Percentiles rank a stretch among this genome's conserved stretches.
These are phyloP conservation scores for Acipenser oxyrinchus DNA, from an alignment of 2,797 vertebrate species.

Conservation along the genomic window DNA sequence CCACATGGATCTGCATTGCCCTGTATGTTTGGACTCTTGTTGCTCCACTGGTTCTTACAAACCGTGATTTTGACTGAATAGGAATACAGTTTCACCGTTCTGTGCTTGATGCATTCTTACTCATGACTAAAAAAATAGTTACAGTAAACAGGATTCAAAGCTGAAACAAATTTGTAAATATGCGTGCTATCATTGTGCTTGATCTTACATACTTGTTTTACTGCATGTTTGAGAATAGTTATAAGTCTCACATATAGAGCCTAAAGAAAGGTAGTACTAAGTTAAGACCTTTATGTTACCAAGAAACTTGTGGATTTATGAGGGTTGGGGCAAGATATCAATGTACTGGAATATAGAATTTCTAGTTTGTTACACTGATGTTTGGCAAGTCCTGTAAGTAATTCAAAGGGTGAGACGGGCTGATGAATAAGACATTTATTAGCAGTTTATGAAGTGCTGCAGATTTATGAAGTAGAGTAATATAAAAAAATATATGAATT, in stretches of 20 bases:
- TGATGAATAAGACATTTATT: no score
- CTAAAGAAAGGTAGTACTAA: no score
- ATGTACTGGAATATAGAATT: no score
- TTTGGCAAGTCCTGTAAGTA: no score
- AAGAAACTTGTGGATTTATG: no score
- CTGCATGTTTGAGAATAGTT: slow-evolving; percentile 12
- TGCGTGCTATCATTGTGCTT: slow-evolving; percentile 1
- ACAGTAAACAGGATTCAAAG: slow-evolving; percentile 17
- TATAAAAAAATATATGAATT: no score
- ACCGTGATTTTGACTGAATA: slow-evolving; percentile 87
- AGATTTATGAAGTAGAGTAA: no score
- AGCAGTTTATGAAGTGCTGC: no score
- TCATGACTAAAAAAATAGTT: slow-evolving; percentile 29
- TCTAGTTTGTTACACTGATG: no score
- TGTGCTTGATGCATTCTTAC: slow-evolving; percentile 9
- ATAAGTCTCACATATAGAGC: background rate
- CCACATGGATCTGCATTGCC: slow-evolving; percentile 91
- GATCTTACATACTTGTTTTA: background rate
- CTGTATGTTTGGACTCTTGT: slow-evolving; percentile 95
- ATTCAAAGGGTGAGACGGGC: no score
- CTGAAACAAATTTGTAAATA: slow-evolving; percentile 40
- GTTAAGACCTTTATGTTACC: no score
- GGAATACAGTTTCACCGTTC: background rate
- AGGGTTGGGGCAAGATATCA: no score
- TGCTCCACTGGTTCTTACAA: slow-evolving; percentile 88